phyloP scores from a whole-genome alignment of 1,140 invertebrate genomes.

The Drosophila rhopaloa region DNA sequence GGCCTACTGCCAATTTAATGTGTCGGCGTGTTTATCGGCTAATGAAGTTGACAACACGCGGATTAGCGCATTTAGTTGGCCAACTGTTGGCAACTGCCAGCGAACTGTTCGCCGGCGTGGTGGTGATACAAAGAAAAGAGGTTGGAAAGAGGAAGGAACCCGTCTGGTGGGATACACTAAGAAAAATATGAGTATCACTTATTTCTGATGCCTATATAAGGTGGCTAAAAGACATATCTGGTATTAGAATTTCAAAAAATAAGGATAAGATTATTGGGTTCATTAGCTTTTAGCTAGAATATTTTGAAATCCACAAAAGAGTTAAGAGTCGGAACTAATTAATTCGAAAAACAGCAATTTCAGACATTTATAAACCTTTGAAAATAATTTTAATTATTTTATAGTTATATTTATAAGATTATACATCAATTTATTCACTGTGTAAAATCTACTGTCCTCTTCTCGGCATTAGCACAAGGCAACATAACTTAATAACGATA shows the following conservation, averaged over 20 bases:
- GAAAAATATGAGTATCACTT: background rate
- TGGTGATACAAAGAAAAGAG: constrained; percentile 1
- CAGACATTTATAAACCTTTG: too few species aligned
- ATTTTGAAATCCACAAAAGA: too few species aligned
- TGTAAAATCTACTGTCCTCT: background rate
- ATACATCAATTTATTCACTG: background rate
- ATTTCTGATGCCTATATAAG: background rate
- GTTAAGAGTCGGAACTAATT: too few species aligned
- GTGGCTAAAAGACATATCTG: too few species aligned
- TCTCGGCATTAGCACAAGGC: constrained; percentile 69
- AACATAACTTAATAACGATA: constrained; percentile 83
- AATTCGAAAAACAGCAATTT: too few species aligned
- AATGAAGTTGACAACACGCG: constrained; percentile 85
- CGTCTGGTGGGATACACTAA: constrained; percentile 16
- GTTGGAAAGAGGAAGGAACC: constrained; percentile 8
- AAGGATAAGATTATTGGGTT: too few species aligned
- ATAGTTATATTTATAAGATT: too few species aligned
- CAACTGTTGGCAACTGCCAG: constrained; percentile 64
- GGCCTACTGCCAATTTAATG: constrained; percentile 74
- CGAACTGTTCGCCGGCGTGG: background rate
- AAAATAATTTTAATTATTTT: too few species aligned
- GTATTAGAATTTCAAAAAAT: too few species aligned
- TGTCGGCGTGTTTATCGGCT: constrained; percentile 85
- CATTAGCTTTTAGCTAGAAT: too few species aligned
- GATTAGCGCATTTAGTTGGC: constrained; percentile 84